Percentiles rank a stretch among this genome's conserved stretches.
Conservation (phyloP, 2,888 invertebrate species). For the Troides helena region DNA sequence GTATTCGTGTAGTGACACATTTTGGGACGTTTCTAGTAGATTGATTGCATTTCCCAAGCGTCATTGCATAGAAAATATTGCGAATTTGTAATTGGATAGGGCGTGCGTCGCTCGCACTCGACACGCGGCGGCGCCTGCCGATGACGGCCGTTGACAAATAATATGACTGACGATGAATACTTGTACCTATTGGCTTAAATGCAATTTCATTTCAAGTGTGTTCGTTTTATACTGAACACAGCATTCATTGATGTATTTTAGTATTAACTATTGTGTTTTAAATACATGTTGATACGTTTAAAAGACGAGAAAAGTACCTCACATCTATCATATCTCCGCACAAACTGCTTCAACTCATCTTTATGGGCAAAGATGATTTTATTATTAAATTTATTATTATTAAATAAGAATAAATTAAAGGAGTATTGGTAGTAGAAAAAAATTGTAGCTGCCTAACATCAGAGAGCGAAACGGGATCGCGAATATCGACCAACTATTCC, state of each 20-base stretch:
- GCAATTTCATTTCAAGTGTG: slow-evolving; percentile 53
- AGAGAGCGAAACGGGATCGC: no score
- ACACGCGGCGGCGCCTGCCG: slow-evolving; percentile 57
- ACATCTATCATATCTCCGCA: no score
- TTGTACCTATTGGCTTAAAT: slow-evolving; percentile 54
- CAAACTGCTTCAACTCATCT: no score
- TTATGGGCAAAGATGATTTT: no score
- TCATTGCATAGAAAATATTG: slow-evolving; percentile 77
- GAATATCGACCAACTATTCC: no score
- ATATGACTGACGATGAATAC: slow-evolving; percentile 64
- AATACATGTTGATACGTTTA: no score
- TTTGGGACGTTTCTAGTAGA: slow-evolving; percentile 45
- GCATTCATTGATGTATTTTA: slow-evolving; percentile 5
- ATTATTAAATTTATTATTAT: no score
- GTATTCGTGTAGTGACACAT: slow-evolving; percentile 17
- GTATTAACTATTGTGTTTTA: no score
- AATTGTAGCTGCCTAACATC: no score
- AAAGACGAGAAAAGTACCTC: no score
- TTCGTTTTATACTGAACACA: slow-evolving; percentile 17
- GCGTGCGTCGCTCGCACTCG: slow-evolving; percentile 64
- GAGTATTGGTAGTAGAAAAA: no score
- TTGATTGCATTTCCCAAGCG: slow-evolving; percentile 69
- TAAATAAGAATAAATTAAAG: no score
- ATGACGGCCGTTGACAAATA: slow-evolving; percentile 73
- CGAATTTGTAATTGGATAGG: slow-evolving; percentile 74